These are phyloP conservation scores for Hafferia zeledoni DNA, from an alignment of 2,797 vertebrate genomes.

Conservation along the genomic window DNA sequence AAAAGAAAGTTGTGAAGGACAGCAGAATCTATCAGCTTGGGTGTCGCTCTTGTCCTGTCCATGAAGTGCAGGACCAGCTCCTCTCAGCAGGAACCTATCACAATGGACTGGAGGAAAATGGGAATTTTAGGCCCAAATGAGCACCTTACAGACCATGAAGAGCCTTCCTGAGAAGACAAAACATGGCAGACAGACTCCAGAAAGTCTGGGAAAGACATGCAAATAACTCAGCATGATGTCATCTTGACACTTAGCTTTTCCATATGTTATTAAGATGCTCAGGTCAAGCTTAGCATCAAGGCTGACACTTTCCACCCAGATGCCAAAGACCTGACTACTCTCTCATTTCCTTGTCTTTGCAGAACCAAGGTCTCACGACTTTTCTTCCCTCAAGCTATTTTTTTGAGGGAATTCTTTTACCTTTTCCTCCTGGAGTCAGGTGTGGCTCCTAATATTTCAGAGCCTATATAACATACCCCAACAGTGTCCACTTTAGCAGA, in stretches of 20 bases:
- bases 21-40: background rate
- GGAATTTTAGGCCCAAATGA: background rate
- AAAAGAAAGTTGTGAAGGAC: background rate
- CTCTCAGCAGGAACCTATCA: background rate
- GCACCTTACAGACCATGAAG: background rate
- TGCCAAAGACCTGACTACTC: background rate
- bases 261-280: background rate
- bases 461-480: background rate
- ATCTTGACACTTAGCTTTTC: background rate
- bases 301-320: background rate
- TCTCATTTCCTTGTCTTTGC: background rate
- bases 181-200: background rate
- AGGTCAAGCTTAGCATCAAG: background rate
- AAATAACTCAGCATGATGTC: background rate
- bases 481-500: background rate
- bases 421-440: background rate
- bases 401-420: background rate
- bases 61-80: background rate
- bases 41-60: background rate
- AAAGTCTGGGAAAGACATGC: background rate
- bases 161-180: background rate
- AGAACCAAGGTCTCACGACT: background rate
- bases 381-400: background rate
- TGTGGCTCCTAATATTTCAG: background rate
- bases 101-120: background rate